phyloP scores from a whole-genome alignment of 1,140 invertebrate genomes.

The Pseudomyrmex cubaensis region DNA sequence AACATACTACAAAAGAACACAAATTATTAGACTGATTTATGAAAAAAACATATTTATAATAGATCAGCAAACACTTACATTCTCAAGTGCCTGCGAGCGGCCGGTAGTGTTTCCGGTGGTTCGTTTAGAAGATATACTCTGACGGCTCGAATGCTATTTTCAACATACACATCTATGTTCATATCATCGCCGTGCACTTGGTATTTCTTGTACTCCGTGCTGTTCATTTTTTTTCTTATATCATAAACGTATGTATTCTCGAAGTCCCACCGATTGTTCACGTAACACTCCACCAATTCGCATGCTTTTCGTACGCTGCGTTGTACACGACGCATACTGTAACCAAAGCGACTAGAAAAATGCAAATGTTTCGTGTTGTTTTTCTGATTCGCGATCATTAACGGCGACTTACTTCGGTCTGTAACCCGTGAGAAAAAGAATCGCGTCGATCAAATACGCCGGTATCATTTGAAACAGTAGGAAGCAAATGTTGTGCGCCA shows the following conservation, averaged over 20 bases:
- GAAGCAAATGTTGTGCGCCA: too few species aligned
- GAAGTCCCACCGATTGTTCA: slow-evolving; percentile 94
- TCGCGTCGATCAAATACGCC: too few species aligned
- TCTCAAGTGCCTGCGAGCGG: slow-evolving; percentile 90
- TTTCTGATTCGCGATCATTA: not conserved
- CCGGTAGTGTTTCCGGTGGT: slow-evolving; percentile 89
- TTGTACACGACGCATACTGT: slow-evolving; percentile 91
- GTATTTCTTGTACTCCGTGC: slow-evolving; percentile 88
- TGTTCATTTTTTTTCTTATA: slow-evolving; percentile 87
- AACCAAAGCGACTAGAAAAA: slow-evolving; percentile 53
- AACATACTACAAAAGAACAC: slow-evolving; percentile 65
- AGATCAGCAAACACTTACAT: slow-evolving; percentile 85
- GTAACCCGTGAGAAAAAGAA: slow-evolving; percentile 86
- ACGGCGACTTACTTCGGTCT: slow-evolving; percentile 90
- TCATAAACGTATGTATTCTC: slow-evolving; percentile 87
- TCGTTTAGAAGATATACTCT: slow-evolving; percentile 93
- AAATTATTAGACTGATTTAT: not conserved
- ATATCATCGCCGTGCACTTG: slow-evolving; percentile 90
- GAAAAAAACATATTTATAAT: too few species aligned
- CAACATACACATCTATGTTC: slow-evolving; percentile 90
- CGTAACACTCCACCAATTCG: slow-evolving; percentile 94
- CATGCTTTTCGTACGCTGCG: slow-evolving; percentile 92
- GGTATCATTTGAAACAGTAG: too few species aligned
- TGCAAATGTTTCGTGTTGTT: not conserved
- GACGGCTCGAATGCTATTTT: slow-evolving; percentile 89